Evolutionary conservation across 2,113 vertebrate genomes (phyloP), one percentile per base, ranked within the genome.

Genomic region (Rhipidura dahli): DNA sequence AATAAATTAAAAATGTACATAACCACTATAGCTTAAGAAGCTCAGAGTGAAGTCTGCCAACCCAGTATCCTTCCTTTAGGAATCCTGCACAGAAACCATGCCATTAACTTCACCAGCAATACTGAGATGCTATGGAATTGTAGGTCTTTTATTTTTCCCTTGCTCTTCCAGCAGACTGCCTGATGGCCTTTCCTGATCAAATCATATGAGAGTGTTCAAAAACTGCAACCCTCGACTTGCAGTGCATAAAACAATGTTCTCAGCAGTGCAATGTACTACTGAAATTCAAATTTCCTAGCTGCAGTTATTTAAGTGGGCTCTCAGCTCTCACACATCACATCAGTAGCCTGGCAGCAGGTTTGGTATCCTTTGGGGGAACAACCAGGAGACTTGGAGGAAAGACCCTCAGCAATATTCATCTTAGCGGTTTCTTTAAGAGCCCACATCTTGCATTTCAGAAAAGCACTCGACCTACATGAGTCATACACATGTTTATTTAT

Each of bases 1-100:
- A 96, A 94, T 93, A 94, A 96, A 95, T 95, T 89, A 92, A 93
- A 86, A 95, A 95, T 49, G 50, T 59, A 95, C 72, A 78, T 73
- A 83, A 85, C 63, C 61, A 82, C 79, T 71, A 83, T 2, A 76
- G 66, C 68, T 69, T 87, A 78, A 94, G 88, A 96, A 90, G n/a
- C 68, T 93, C 59, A 54, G 71, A 57, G 78, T 61, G 63, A 87
- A 87, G 60, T 37, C 66, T 80, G 40, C 61, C 47, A 39, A 17
- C 22, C 53, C 19, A 6, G 40, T 20, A 56, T 54, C 35, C 54
- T 53, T 73, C 79, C 71, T 82, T 76, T 35, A 86, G 45, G 60
- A 70, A 49, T 82, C 37, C 54, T 57, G n/a, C 49, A 63, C 54
- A 83, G 71, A 85, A 70, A 54, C 22, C 22, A 54, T 5, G 37